Evolutionary conservation across 1,140 invertebrate genomes (phyloP), one percentile per base, ranked within the genome.

Genomic region (Heliothis subflexa): DNA sequence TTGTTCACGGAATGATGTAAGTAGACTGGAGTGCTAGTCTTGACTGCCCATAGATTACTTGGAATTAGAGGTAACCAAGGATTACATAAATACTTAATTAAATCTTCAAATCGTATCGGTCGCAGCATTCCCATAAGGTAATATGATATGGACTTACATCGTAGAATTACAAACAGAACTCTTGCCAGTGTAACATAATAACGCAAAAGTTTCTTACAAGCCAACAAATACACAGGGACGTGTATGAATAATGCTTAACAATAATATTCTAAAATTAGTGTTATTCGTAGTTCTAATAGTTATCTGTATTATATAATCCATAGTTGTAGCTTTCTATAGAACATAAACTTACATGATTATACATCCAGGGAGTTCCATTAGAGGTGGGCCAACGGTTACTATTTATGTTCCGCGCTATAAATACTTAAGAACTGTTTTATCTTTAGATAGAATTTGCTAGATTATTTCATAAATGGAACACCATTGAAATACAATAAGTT

Each of bases 161-260:
- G 81, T 83, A 86, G 83, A 74, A 91, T 86, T 91, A 89, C 88
- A 91, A 91, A 89, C 85, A 89, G 81, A 80, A 88, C 84, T 89
- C 86, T 91, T 88, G 88, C 89, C 89, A 89, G 83, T 83, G 78
- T 87, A 87, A 80, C 74, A 54, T 86, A 83, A 80, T 28, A 73
- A 55, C 72, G 64, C 33, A 28, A 77, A 61, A 66, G 78, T 50
- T 81, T 66, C 79, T 76, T 75, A 68, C 54, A 81, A 54, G 50
- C 12, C 47, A 70, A 18, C 16, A 33, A 25, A 25, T 11, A 71
- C 50, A 71, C 14, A 33, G 14, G 54, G 49, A 49, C 25, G 54
- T 64, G 33, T 40, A 40, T 7, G 28, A 55, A 14, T 28, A 10
- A 71, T 71, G 25, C 49, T 71, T 14, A 33, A 71, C 21, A 49